phyloP scores from a whole-genome alignment of 2,888 invertebrate genomes.

The Gibbula magus region DNA sequence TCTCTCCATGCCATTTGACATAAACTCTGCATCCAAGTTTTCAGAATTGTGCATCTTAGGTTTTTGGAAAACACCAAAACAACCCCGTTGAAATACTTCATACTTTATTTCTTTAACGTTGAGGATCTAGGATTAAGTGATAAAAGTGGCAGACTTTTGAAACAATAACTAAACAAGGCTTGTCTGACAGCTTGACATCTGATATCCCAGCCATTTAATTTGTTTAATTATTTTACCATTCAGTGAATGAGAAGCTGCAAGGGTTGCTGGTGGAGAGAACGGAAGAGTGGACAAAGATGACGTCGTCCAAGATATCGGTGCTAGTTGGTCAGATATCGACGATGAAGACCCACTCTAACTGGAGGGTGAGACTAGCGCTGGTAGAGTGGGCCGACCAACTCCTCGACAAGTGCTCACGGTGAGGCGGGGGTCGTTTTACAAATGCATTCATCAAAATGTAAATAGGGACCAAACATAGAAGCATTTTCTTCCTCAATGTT shows the following conservation, averaged over 20 bases:
- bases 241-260: slow-evolving; percentile 48
- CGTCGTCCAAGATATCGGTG: slow-evolving; percentile 56
- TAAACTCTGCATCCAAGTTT: no score
- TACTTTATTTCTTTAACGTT: no score
- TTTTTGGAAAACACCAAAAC: no score
- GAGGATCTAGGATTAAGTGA: no score
- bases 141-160: no score
- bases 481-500: not conserved
- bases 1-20: no score
- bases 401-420: slow-evolving; percentile 60
- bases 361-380: slow-evolving; percentile 65
- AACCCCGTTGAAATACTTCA: no score
- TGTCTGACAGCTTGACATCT: not conserved
- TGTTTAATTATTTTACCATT: not conserved
- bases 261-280: slow-evolving; percentile 56
- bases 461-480: no score
- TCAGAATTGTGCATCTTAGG: no score
- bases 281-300: slow-evolving; percentile 58
- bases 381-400: slow-evolving; percentile 61
- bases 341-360: slow-evolving; percentile 59
- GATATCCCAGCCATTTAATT: not conserved
- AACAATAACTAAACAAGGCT: no score
- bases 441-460: no score
- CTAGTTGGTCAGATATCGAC: slow-evolving; percentile 60
- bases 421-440: not conserved